Percentiles rank a stretch among this genome's conserved stretches.
phyloP scores from a whole-genome alignment of 2,113 vertebrate species.

The Gila orcuttii region DNA sequence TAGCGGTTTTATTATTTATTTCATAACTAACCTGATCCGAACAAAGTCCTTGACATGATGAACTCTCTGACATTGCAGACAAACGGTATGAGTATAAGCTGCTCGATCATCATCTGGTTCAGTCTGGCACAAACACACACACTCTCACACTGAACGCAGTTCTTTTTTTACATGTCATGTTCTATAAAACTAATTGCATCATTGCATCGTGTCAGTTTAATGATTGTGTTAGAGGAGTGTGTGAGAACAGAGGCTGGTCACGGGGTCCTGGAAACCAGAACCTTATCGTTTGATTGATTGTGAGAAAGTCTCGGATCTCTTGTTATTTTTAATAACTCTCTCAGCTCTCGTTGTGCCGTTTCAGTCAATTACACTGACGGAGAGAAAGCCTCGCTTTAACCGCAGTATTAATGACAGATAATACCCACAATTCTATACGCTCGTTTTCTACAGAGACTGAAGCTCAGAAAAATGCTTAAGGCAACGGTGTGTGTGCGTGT shows the following conservation, averaged over 20 bases:
- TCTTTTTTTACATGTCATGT: not conserved
- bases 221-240: not conserved
- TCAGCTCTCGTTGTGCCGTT: slow-evolving; percentile 28
- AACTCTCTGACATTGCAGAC: not conserved
- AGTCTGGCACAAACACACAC: not conserved
- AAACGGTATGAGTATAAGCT: not conserved
- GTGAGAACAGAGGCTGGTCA: not conserved
- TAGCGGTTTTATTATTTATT: not conserved
- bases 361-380: slow-evolving; percentile 34
- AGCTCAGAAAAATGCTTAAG: not conserved
- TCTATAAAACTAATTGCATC: not conserved
- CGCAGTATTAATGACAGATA: slow-evolving; percentile 33
- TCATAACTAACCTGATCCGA: too few species aligned
- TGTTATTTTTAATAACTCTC: slow-evolving; percentile 54
- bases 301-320: slow-evolving; percentile 39
- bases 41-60: not conserved
- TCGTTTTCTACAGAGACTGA: not conserved
- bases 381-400: slow-evolving; percentile 51
- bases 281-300: slow-evolving; percentile 44
- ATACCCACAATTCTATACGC: slow-evolving; percentile 27
- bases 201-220: not conserved
- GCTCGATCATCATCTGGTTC: too few species aligned
- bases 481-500: not conserved
- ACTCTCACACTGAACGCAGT: not conserved
- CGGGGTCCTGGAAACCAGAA: not conserved